Conservation (phyloP, 2,113 vertebrate genomes). For the Hypomesus transpacificus region DNA sequence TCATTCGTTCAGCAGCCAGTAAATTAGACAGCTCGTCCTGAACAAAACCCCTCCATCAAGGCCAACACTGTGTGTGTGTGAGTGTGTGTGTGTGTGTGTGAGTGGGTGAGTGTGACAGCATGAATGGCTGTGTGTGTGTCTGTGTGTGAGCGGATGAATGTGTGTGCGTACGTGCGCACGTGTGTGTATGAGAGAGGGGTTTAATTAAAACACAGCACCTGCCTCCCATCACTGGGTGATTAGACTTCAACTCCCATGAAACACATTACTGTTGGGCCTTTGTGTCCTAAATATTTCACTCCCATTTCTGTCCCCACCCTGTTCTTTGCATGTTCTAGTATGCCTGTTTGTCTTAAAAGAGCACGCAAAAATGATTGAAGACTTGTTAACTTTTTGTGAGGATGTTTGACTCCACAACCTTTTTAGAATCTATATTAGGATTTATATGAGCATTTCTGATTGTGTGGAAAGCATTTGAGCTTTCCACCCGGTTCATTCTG, state of each 20-base stretch:
- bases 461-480: conserved; percentile 9
- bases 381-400: too few species aligned
- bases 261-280: conserved; percentile 13
- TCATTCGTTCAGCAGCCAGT: conserved; percentile 35
- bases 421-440: too few species aligned
- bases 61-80: background rate
- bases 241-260: conserved; percentile 42
- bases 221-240: conserved; percentile 42
- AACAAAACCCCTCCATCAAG: background rate
- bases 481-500: too few species aligned
- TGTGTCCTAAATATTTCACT: background rate
- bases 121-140: conserved; percentile 17
- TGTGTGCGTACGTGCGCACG: background rate
- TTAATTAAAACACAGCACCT: conserved; percentile 50
- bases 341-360: too few species aligned
- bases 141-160: conserved; percentile 9
- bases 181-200: conserved; percentile 16
- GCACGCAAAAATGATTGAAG: too few species aligned
- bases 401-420: too few species aligned
- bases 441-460: too few species aligned
- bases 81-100: background rate
- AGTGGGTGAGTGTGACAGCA: too few species aligned
- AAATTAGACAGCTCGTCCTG: conserved; percentile 17
- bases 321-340: too few species aligned
- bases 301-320: too few species aligned